phyloP scores from a whole-genome alignment of 2,888 invertebrate genomes.

The Omphaloscelis lunosa region DNA sequence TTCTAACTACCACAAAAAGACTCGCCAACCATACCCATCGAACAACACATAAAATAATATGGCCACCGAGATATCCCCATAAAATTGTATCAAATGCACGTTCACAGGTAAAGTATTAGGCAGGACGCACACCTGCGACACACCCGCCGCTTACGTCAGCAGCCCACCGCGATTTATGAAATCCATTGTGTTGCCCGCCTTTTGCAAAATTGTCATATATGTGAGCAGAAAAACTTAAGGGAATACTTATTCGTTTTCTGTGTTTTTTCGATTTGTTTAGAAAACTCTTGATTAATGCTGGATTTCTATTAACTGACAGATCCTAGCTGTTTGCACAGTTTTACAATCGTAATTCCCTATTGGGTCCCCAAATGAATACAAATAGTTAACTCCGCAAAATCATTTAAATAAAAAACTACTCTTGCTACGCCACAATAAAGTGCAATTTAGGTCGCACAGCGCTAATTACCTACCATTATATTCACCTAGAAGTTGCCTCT shows the following conservation, averaged over 20 bases:
- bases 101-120: slow-evolving; percentile 64
- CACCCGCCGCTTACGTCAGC: slow-evolving; percentile 58
- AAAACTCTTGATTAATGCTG: not conserved
- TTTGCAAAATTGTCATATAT: slow-evolving; percentile 56
- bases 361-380: no score
- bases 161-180: slow-evolving; percentile 60
- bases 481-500: no score
- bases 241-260: slow-evolving; percentile 17
- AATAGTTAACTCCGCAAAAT: no score
- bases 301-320: not conserved
- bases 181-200: slow-evolving; percentile 63
- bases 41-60: slow-evolving; percentile 50
- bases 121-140: slow-evolving; percentile 60
- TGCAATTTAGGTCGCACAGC: no score
- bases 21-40: slow-evolving; percentile 39
- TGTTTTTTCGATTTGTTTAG: not conserved
- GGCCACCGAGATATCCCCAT: slow-evolving; percentile 51
- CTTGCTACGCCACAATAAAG: no score
- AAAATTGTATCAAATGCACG: slow-evolving; percentile 64
- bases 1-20: not conserved
- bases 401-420: no score
- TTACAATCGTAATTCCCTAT: no score
- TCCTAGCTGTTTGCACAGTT: no score
- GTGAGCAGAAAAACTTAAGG: slow-evolving; percentile 41
- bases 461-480: no score